Evolutionary conservation across 1,140 invertebrate species (phyloP).

Genomic region (Pantala flavescens): DNA sequence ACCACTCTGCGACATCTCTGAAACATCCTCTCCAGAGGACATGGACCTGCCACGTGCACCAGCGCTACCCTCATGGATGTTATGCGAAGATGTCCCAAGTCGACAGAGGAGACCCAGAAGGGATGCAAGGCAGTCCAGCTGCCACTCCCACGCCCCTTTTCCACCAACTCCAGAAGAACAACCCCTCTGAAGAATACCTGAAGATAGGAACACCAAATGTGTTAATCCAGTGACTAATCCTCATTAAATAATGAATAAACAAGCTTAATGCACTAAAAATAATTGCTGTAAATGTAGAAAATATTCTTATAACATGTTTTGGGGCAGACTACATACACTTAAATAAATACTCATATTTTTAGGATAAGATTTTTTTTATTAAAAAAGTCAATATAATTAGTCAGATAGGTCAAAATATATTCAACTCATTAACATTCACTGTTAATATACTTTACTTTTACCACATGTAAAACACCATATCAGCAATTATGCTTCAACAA

Average conservation of each 20-base stretch:
- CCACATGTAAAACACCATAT: too few species aligned
- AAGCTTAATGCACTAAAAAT: constrained; percentile 16
- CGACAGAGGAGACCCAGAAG: constrained; percentile 74
- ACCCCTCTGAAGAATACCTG: not conserved
- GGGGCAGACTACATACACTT: too few species aligned
- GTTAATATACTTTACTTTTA: too few species aligned
- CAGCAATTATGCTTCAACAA: too few species aligned
- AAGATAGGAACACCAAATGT: constrained; percentile 13
- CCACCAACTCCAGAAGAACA: not conserved
- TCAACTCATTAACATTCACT: too few species aligned
- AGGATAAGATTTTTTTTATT: too few species aligned
- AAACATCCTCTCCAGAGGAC: not conserved
- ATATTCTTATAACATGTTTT: not conserved
- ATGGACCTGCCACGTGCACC: not conserved
- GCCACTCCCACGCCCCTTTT: constrained; percentile 70
- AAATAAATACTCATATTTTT: too few species aligned
- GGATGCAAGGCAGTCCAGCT: constrained; percentile 83
- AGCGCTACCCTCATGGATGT: constrained; percentile 21
- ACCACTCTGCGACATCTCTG: constrained; percentile 13
- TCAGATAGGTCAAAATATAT: too few species aligned
- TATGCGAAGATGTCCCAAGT: constrained; percentile 51
- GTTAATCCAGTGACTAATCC: not conserved
- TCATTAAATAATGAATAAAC: not conserved
- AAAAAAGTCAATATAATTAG: too few species aligned
- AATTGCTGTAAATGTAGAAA: not conserved